Evolutionary conservation across 2,113 vertebrate genomes (phyloP).

Genomic region (Gasterosteus nipponicus): DNA sequence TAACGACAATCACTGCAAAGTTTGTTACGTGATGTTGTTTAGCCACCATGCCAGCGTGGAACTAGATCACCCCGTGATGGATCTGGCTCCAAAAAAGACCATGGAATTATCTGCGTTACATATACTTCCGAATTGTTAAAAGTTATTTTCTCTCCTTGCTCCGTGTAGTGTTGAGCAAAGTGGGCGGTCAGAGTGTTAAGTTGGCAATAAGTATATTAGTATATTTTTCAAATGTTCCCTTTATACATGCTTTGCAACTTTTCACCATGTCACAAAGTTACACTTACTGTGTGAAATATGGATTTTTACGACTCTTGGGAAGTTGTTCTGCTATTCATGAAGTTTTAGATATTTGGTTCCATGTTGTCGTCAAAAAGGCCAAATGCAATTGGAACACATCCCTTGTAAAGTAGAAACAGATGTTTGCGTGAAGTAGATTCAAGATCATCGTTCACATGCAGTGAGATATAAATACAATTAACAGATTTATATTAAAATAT

Average conservation of each 20-base stretch:
- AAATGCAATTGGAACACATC: not conserved
- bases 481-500: constrained; percentile 51
- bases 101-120: not conserved
- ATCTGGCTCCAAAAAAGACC: not conserved
- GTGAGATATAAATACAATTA: constrained; percentile 43
- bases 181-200: constrained; percentile 1
- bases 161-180: constrained; percentile 19
- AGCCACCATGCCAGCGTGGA: not conserved
- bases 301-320: not conserved
- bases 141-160: not conserved
- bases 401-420: constrained; percentile 20
- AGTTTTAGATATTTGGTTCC: not conserved
- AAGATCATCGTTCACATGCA: constrained; percentile 15
- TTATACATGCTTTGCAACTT: not conserved
- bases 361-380: not conserved
- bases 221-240: not conserved
- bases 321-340: not conserved
- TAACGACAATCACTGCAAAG: constrained; percentile 20
- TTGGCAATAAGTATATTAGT: not conserved
- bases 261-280: not conserved
- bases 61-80: not conserved
- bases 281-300: not conserved
- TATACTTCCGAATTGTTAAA: not conserved
- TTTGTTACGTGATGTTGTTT: constrained; percentile 12
- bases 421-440: constrained; percentile 10